Evolutionary conservation across 2,888 invertebrate species (phyloP).

Genomic region (Mycalesis mineus): DNA sequence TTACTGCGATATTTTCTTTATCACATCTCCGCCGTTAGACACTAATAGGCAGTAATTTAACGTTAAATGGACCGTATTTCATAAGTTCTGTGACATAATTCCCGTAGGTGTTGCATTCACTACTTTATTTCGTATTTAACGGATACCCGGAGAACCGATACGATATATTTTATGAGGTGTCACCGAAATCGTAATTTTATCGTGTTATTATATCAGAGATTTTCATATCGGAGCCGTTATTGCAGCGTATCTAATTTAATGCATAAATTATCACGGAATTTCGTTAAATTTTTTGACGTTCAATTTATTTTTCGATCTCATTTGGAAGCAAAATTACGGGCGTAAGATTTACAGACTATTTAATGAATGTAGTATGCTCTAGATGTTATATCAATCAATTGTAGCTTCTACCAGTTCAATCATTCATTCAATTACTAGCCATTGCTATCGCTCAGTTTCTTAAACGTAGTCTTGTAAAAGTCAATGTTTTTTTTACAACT

Average conservation of each 20-base stretch:
- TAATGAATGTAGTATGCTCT: too few relatives aligned
- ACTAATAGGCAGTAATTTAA: constrained; percentile 30
- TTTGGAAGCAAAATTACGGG: too few relatives aligned
- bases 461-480: too few relatives aligned
- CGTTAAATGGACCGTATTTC: constrained; percentile 31
- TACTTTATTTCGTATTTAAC: constrained; percentile 26
- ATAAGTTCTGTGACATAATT: constrained; percentile 31
- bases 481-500: too few relatives aligned
- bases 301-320: neutral
- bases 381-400: too few relatives aligned
- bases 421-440: too few relatives aligned
- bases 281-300: neutral
- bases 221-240: neutral
- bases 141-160: constrained; percentile 9
- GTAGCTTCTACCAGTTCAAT: too few relatives aligned
- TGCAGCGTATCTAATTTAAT: neutral
- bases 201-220: constrained; percentile 2
- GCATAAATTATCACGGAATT: neutral
- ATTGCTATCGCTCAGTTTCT: too few relatives aligned
- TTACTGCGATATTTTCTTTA: constrained; percentile 18
- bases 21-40: constrained; percentile 21
- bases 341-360: too few relatives aligned
- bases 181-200: constrained; percentile 20
- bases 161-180: constrained; percentile 24
- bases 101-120: constrained; percentile 28